Evolutionary conservation across 1,140 invertebrate species (phyloP).

Genomic region (Bemisia tabaci): DNA sequence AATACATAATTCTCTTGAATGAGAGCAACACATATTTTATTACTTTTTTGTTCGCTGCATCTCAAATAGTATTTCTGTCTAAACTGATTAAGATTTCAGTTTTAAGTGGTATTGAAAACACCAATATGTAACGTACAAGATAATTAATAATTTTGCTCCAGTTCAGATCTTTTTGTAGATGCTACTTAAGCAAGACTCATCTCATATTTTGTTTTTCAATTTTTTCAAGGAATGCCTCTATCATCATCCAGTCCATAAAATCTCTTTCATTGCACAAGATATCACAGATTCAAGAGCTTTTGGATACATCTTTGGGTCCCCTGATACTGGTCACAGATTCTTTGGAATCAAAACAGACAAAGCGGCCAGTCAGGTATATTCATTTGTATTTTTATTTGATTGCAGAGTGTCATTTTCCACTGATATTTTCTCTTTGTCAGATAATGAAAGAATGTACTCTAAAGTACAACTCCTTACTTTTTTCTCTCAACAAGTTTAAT

Average conservation of each 20-base stretch:
- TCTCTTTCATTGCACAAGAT: constrained; percentile 97
- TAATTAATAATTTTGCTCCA: too few relatives aligned
- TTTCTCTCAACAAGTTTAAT: not conserved
- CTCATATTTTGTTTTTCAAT: too few relatives aligned
- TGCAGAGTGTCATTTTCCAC: not conserved
- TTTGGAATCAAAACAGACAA: constrained; percentile 99
- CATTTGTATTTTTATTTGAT: not conserved
- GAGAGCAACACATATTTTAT: too few relatives aligned
- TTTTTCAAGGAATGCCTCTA: constrained; percentile 74
- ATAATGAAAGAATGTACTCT: not conserved
- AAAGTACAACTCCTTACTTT: constrained; percentile 1
- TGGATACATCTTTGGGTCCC: constrained; percentile 94
- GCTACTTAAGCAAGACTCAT: too few relatives aligned
- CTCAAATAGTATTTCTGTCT: too few relatives aligned
- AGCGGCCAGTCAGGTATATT: constrained; percentile 73
- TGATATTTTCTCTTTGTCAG: not conserved
- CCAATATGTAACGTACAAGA: too few relatives aligned
- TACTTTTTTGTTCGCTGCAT: too few relatives aligned
- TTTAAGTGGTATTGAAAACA: too few relatives aligned
- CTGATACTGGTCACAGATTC: constrained; percentile 90
- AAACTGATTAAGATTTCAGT: too few relatives aligned
- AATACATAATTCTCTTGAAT: too few relatives aligned
- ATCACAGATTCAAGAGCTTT: constrained; percentile 92
- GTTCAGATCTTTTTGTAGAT: too few relatives aligned
- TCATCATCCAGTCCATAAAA: constrained; percentile 95